Percentiles rank a stretch among this genome's conserved stretches.
Conservation (phyloP, 2,888 invertebrate genomes). For the Amphimallon solstitiale region DNA sequence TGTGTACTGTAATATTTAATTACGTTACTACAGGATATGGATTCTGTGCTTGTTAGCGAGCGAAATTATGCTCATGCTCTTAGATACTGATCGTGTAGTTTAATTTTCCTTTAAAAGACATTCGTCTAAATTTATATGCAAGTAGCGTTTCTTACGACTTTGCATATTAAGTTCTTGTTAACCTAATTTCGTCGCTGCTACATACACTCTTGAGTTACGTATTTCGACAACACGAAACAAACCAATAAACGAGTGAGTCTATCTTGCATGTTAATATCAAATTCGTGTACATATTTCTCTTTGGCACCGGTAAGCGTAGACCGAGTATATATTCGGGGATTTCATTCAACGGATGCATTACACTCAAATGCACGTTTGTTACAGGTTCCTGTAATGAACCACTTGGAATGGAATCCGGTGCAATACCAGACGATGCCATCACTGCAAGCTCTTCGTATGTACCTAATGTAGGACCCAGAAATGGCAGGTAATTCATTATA, state of each 20-base stretch:
- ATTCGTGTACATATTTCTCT: slow-evolving; percentile 25
- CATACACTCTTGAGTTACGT: slow-evolving; percentile 1
- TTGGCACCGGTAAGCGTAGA: slow-evolving; percentile 2
- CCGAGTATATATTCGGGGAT: slow-evolving; percentile 16
- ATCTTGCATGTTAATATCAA: slow-evolving; percentile 30
- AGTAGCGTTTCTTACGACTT: slow-evolving; percentile 24
- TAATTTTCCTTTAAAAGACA: slow-evolving; percentile 11
- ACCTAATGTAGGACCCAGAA: slow-evolving; percentile 74
- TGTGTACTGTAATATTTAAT: no score
- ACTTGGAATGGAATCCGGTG: slow-evolving; percentile 78
- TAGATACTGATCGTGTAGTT: neutral
- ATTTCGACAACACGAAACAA: slow-evolving; percentile 26
- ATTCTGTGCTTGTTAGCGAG: no score
- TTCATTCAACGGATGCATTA: slow-evolving; percentile 32
- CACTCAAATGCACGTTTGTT: slow-evolving; percentile 43
- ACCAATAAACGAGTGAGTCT: slow-evolving; percentile 28
- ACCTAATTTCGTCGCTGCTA: slow-evolving; percentile 26
- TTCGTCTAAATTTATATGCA: slow-evolving; percentile 22
- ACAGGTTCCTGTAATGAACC: slow-evolving; percentile 71
- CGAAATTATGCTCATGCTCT: neutral
- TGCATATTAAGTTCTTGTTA: slow-evolving; percentile 32
- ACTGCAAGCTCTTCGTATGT: slow-evolving; percentile 78
- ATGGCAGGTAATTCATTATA: slow-evolving; percentile 70
- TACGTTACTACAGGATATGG: no score
- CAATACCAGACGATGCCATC: slow-evolving; percentile 74